These are phyloP conservation scores for Aotus griseimembra DNA, from an alignment of 2,797 vertebrate species.

Conservation along the genomic window DNA sequence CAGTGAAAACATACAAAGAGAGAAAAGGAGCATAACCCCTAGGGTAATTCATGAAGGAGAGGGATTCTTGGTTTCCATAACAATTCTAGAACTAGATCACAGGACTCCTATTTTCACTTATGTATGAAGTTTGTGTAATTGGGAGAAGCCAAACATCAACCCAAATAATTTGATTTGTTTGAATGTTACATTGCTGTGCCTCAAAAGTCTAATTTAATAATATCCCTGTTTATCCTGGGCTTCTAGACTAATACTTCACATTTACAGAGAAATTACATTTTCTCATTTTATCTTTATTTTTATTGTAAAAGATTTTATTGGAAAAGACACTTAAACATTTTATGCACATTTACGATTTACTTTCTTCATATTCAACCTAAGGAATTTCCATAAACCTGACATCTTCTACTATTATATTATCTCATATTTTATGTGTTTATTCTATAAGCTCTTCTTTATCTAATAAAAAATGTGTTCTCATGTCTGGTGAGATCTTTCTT, in stretches of 20 bases:
- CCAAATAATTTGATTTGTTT: not conserved
- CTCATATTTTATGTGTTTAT: conserved; percentile 21
- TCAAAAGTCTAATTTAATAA: conserved; percentile 46
- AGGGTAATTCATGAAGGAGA: not conserved
- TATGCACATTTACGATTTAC: not conserved
- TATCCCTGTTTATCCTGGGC: not conserved
- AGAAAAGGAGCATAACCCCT: not conserved
- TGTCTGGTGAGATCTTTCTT: not conserved
- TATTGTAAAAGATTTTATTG: conserved; percentile 31
- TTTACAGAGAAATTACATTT: not conserved
- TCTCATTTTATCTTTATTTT: conserved; percentile 38
- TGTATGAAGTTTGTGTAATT: not conserved
- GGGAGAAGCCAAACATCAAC: not conserved
- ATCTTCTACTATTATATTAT: not conserved
- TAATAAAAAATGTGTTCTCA: not conserved
- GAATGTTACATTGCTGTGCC: not conserved
- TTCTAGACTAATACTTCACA: conserved; percentile 26
- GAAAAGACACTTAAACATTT: conserved; percentile 25
- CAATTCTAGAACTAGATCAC: not conserved
- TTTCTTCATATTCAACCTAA: conserved; percentile 13
- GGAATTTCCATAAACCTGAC: conserved; percentile 18
- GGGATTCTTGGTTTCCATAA: not conserved
- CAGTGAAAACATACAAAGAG: not conserved
- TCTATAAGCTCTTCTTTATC: not conserved
- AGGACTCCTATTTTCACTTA: not conserved